phyloP scores from a whole-genome alignment of 2,888 invertebrate species.

The Lymantria dispar region DNA sequence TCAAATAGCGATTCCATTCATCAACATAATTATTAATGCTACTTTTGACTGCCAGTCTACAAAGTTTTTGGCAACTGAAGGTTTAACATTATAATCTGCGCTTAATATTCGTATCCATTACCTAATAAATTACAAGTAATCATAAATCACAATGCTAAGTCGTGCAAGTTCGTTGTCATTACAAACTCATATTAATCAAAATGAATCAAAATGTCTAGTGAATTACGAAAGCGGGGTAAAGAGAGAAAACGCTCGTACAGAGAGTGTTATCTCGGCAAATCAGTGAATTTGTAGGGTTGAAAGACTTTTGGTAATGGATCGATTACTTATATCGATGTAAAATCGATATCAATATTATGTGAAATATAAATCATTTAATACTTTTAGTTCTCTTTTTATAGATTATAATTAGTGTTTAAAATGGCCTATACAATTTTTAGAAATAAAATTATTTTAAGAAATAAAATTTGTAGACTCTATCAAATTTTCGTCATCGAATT shows the following conservation, averaged over 20 bases:
- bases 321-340: slow-evolving; percentile 3
- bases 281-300: slow-evolving; percentile 57
- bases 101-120: slow-evolving; percentile 37
- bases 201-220: slow-evolving; percentile 47
- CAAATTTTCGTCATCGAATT: no score
- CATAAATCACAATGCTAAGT: slow-evolving; percentile 43
- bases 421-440: no score
- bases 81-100: slow-evolving; percentile 25
- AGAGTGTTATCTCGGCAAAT: slow-evolving; percentile 58
- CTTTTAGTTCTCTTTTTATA: no score
- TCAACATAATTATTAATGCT: not conserved
- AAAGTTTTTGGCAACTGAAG: slow-evolving; percentile 19
- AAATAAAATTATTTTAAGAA: no score
- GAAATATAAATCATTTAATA: no score
- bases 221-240: slow-evolving; percentile 22
- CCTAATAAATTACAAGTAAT: slow-evolving; percentile 45
- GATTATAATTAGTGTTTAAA: no score
- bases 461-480: no score
- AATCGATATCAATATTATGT: not conserved
- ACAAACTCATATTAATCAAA: slow-evolving; percentile 51
- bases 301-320: not conserved
- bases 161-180: slow-evolving; percentile 44
- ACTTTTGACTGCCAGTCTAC: slow-evolving; percentile 6
- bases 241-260: slow-evolving; percentile 22
- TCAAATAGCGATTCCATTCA: slow-evolving; percentile 1